phyloP scores from a whole-genome alignment of 2,113 vertebrate species.

The Kobus ellipsiprymnus region DNA sequence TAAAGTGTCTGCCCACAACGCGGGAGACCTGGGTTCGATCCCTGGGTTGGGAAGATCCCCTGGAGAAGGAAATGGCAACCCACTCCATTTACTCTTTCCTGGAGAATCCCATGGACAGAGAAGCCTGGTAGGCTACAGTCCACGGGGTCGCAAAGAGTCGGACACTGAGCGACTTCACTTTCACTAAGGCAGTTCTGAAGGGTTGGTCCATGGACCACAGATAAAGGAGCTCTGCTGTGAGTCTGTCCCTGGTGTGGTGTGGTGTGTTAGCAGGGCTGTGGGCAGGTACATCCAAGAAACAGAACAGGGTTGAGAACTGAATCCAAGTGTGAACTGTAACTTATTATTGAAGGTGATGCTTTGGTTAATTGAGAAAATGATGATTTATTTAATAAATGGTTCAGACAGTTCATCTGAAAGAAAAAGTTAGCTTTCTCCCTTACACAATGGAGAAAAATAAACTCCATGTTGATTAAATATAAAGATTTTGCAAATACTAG shows the following conservation, averaged over 20 bases:
- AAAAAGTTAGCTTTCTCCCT: neutral
- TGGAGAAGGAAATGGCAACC: too few species aligned
- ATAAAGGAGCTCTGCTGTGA: neutral
- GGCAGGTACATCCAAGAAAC: neutral
- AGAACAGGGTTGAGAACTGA: neutral
- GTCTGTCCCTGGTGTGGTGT: neutral
- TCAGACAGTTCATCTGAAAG: neutral
- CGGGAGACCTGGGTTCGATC: too few species aligned
- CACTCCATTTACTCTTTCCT: too few species aligned
- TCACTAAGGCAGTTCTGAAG: neutral
- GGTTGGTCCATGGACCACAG: neutral
- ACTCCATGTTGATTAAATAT: neutral
- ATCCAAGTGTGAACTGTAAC: neutral
- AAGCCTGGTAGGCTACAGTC: too few species aligned
- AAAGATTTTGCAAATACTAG: neutral
- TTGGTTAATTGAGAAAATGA: neutral
- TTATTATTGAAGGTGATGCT: neutral
- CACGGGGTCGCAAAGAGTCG: too few species aligned
- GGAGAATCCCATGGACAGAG: too few species aligned
- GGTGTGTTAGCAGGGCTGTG: neutral
- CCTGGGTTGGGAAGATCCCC: too few species aligned
- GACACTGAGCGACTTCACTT: too few species aligned
- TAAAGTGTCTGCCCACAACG: too few species aligned
- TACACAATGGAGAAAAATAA: neutral
- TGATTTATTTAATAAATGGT: neutral